Base-by-base conservation (phyloP, 2,797 vertebrate species). In the Babyrousa celebensis region DNA sequence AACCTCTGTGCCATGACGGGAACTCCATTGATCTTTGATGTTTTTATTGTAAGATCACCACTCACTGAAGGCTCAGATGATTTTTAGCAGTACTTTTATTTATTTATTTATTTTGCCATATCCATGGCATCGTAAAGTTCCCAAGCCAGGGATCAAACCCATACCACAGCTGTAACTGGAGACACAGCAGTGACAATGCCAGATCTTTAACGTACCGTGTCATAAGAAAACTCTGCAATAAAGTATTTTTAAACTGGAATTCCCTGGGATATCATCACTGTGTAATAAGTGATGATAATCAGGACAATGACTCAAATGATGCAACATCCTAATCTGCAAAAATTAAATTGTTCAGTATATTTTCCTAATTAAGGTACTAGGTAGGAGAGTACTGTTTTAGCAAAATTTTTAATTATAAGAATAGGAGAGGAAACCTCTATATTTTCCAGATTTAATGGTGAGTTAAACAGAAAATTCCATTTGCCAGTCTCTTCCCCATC, bases 311-410 rank as follows among this genome's bases (percentile, higher is more conserved):
- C 4, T 67, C 3, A 71, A 65, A 54, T 32, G 25, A 43, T 63
- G n/a, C 36, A 85, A 91, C 91, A 89, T 89, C 56, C 54, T 54
- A n/a, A 78, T 88, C 71, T 78, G 78, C 83, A 89, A 63, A 80
- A 83, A 29, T 40, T 48, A 85, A 65, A 62, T 82, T 65, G 56
- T 82, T 90, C 43, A 15, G 21, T 20, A 40, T 56, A 63, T 29
- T 58, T 23, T 86, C 62, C 84, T 92, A 62, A 79, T 68, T 43
- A 72, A 79, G 48, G 18, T 11, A 43, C 32, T 32, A 43, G 48
- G n/a, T 29, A 27, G 77, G 56, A 80, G 20, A 72, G 32, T 1
- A 25, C 29, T 77, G 18, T n/a, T 85, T 92, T 83, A 77, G 75
- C 91, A 65, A 78, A 29, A 56, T 12, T 79, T 91, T 90, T 88